Evolutionary conservation across 2,113 vertebrate species (phyloP), one percentile per base, ranked within the genome.

Genomic region (Tenrec ecaudatus): DNA sequence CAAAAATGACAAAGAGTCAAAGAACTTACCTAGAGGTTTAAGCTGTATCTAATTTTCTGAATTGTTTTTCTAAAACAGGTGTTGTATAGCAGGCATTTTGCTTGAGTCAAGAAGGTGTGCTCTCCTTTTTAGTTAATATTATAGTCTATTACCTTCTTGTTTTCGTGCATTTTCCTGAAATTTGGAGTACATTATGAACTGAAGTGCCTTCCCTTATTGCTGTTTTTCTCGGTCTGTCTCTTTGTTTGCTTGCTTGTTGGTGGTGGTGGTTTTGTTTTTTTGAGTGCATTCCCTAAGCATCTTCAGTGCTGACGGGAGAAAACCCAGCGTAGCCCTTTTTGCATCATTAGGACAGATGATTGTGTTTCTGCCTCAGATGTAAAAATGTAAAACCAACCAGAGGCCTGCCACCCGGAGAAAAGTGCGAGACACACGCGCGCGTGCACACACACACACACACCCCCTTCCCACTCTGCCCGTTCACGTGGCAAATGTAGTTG

Each of bases 11-110:
- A 73, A 71, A 71, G n/a, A 86, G 60, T 60, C 82, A 87, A n/a
- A 79, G 43, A 82, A 36, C 88, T 91, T 71, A 82, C 88, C 47
- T 80, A 15, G 27, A 64, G 76, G 64, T 4, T 90, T 86, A 89
- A 79, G 33, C 77, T 68, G 57, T 92, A 60, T 36, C 60, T 79
- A 84, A 47, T 93, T 97, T 97, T 88, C 64, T 47, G 60, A 94
- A 76, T 89, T 91, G 80, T 94, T 94, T 92, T 95, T 90, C 88
- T 73, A 69, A 90, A 89, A 80, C 68, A 88, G 79, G 20, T 93
- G 94, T 96, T 31, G 25, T 33, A 81, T 68, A 93, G 22, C 53
- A 75, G 4, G 33, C 31, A 69, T 90, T 89, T 93, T 95, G 47
- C 75, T 93, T 69, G 29, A 93, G 83, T 92, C 53, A 88, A 66